Evolutionary conservation across 2,113 vertebrate species (phyloP), one percentile per base, ranked within the genome.

Genomic region (Bufo gargarizans): DNA sequence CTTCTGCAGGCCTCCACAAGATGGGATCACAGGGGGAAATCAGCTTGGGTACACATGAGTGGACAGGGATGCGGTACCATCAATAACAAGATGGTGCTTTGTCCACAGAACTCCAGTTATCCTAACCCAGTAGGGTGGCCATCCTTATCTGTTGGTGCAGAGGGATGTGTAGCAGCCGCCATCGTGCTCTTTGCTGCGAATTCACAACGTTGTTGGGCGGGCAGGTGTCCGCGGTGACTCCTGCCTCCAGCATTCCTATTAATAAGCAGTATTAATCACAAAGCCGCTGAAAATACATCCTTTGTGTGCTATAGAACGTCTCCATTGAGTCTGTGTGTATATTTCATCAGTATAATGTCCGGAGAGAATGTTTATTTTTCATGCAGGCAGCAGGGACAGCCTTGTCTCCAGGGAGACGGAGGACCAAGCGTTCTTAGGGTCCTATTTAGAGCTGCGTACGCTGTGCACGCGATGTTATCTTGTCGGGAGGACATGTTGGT

Each of bases 111-210:
- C n/a, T n/a, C n/a, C n/a, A n/a, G n/a, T n/a, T n/a, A n/a, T n/a
- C n/a, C n/a, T n/a, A n/a, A n/a, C n/a, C n/a, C n/a, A n/a, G n/a
- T n/a, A n/a, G n/a, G n/a, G n/a, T n/a, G n/a, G n/a, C n/a, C n/a
- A n/a, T n/a, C n/a, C n/a, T n/a, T n/a, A n/a, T n/a, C n/a, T n/a
- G n/a, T n/a, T n/a, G n/a, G n/a, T n/a, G n/a, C n/a, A n/a, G n/a
- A n/a, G n/a, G n/a, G n/a, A n/a, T n/a, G n/a, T n/a, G n/a, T n/a
- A 43, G 94, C 90, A 86, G 92, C 93, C 93, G 94, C 95, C 95
- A 95, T 94, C 86, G 8, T 83, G 69, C 69, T 71, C 50, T 43
- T 87, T 59, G 12, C 55, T 88, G 45, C 79, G 79, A 61, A 82
- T 83, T 77, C 87, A 83, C 87, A 82, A 88, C 80, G 79, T 88